Conservation (phyloP, 2,888 invertebrate genomes). For the Stenotaenia linearis region DNA sequence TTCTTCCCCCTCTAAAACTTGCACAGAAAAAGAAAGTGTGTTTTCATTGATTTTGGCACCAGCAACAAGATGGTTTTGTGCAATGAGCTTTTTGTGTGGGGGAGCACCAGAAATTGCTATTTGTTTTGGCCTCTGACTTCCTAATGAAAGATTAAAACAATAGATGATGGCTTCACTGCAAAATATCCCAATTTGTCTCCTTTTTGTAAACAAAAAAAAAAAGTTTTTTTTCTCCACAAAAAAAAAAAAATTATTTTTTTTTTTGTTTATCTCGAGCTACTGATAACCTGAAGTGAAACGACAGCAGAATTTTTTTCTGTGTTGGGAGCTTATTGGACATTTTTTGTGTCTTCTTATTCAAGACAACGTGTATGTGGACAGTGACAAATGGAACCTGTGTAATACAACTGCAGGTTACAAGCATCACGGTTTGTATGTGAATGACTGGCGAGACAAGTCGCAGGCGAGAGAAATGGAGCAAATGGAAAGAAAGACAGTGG, state of each 20-base stretch:
- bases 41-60: conserved; percentile 14
- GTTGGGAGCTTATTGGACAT: neutral
- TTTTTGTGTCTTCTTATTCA: neutral
- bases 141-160: conserved; percentile 1
- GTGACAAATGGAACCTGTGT: conserved; percentile 12
- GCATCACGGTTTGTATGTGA: neutral
- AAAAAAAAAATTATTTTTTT: neutral
- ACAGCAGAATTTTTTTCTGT: neutral
- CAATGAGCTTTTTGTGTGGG: neutral
- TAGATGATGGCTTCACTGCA: neutral
- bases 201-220: too few species aligned
- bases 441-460: neutral
- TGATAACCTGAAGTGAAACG: conserved; percentile 13
- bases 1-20: neutral
- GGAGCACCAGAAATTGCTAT: neutral
- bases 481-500: neutral
- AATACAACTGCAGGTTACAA: conserved; percentile 1
- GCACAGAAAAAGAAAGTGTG: neutral
- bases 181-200: neutral
- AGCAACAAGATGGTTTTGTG: neutral
- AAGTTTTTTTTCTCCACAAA: neutral
- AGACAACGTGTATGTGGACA: neutral
- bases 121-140: neutral
- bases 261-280: neutral
- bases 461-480: neutral